Evolutionary conservation across 2,797 vertebrate species (phyloP).

Genomic region (Telmatherina bonti): DNA sequence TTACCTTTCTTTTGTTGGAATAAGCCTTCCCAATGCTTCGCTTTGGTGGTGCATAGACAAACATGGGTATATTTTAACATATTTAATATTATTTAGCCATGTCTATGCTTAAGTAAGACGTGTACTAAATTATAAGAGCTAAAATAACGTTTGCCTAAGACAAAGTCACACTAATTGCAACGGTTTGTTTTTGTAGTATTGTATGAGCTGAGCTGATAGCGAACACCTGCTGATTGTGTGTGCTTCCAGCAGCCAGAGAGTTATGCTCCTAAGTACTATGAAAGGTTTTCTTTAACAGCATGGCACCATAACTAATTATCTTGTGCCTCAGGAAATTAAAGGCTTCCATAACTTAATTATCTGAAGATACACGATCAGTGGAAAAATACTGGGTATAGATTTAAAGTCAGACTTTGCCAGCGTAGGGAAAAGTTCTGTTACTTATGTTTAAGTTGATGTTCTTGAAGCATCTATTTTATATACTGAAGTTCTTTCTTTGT

Average conservation of each 20-base stretch:
- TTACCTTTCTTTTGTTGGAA: not conserved
- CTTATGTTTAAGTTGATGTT: conserved; percentile 9
- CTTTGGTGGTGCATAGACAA: not conserved
- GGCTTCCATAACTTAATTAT: conserved; percentile 52
- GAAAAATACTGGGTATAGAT: conserved; percentile 48
- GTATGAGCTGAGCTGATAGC: conserved; percentile 36
- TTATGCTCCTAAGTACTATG: conserved; percentile 49
- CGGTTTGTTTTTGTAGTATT: conserved; percentile 38
- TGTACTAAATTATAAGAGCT: conserved; percentile 9
- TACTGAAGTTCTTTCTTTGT: conserved; percentile 1
- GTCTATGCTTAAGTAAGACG: not conserved
- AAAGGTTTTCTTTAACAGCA: conserved; percentile 48
- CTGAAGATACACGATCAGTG: conserved; percentile 51
- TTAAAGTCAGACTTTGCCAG: conserved; percentile 37
- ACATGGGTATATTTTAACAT: not conserved
- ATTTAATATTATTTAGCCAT: conserved; percentile 3
- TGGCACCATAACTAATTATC: conserved; percentile 57
- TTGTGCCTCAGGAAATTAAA: conserved; percentile 46
- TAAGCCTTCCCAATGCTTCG: not conserved
- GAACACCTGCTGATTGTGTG: conserved; percentile 45
- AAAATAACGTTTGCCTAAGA: conserved; percentile 24
- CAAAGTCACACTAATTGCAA: conserved; percentile 20
- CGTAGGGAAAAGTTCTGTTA: not conserved
- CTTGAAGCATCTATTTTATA: not conserved
- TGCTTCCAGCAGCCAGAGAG: conserved; percentile 40